phyloP scores from a whole-genome alignment of 2,888 invertebrate species.

The Rhogogaster chlorosoma region DNA sequence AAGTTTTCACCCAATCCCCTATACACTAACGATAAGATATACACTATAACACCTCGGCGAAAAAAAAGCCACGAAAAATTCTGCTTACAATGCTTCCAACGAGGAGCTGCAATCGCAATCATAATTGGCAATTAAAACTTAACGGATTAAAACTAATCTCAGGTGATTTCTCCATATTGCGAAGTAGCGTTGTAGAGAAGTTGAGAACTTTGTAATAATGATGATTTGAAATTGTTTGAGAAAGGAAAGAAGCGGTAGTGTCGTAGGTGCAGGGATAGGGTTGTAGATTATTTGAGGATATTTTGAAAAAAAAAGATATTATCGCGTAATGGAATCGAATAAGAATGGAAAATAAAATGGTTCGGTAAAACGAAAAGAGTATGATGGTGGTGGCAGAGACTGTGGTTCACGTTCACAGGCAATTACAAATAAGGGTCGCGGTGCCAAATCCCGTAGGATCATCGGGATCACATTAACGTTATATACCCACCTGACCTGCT shows the following conservation, averaged over 20 bases:
- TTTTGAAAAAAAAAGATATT: background rate
- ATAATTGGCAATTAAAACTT: background rate
- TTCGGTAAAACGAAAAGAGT: constrained; percentile 37
- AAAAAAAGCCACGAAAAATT: background rate
- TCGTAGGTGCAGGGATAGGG: background rate
- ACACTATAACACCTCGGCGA: too few relatives aligned
- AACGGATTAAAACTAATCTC: background rate
- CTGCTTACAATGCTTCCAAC: background rate
- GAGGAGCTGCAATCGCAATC: background rate
- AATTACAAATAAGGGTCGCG: constrained; percentile 65
- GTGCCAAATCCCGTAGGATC: constrained; percentile 62
- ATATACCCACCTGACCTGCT: constrained; percentile 58
- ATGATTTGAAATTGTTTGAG: background rate
- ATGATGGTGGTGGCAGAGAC: background rate
- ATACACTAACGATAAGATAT: too few relatives aligned
- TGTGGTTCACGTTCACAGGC: constrained; percentile 60
- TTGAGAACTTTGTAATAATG: background rate
- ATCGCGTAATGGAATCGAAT: constrained; percentile 19
- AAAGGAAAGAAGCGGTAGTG: background rate
- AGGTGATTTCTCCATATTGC: background rate
- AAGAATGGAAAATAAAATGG: background rate
- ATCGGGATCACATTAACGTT: constrained; percentile 61
- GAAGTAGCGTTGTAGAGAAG: background rate
- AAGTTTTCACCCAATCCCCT: background rate
- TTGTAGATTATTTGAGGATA: background rate